These are phyloP conservation scores for Gallirallus australis DNA, from an alignment of 2,797 vertebrate species.

Conservation along the genomic window DNA sequence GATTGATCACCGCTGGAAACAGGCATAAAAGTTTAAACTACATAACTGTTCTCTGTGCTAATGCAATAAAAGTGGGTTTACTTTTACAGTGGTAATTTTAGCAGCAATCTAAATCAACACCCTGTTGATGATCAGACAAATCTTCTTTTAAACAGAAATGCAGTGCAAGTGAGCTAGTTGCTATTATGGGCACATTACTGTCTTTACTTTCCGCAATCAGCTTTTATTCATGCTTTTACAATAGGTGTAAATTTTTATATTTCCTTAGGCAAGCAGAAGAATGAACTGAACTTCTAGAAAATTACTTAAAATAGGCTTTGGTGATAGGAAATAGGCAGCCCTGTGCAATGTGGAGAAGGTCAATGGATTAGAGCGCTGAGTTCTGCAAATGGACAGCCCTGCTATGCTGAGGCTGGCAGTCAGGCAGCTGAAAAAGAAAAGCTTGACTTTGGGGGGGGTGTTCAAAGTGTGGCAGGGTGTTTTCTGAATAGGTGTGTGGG, in stretches of 20 bases:
- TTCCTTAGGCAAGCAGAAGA: conserved; percentile 68
- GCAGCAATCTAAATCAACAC: conserved; percentile 55
- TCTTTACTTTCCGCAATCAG: conserved; percentile 71
- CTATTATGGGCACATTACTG: conserved; percentile 57
- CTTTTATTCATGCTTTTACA: conserved; percentile 76
- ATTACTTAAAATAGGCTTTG: conserved; percentile 42
- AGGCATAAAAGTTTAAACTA: conserved; percentile 2
- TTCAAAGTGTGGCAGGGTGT: background rate
- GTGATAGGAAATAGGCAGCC: conserved; percentile 29
- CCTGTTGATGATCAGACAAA: conserved; percentile 45
- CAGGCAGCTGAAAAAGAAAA: background rate
- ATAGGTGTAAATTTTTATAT: conserved; percentile 73
- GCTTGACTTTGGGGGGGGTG: background rate
- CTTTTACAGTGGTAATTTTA: conserved; percentile 52
- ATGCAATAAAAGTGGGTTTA: conserved; percentile 46
- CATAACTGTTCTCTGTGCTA: conserved; percentile 11
- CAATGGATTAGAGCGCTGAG: background rate
- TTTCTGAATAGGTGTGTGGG: background rate
- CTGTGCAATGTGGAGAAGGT: background rate
- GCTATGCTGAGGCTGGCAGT: background rate
- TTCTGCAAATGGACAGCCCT: conserved; percentile 13
- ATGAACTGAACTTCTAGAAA: conserved; percentile 59
- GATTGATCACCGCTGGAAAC: background rate
- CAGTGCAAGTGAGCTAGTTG: conserved; percentile 55
- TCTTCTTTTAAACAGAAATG: conserved; percentile 53